Base-by-base conservation (phyloP, 2,113 vertebrate genomes). In the Pluvialis apricaria region DNA sequence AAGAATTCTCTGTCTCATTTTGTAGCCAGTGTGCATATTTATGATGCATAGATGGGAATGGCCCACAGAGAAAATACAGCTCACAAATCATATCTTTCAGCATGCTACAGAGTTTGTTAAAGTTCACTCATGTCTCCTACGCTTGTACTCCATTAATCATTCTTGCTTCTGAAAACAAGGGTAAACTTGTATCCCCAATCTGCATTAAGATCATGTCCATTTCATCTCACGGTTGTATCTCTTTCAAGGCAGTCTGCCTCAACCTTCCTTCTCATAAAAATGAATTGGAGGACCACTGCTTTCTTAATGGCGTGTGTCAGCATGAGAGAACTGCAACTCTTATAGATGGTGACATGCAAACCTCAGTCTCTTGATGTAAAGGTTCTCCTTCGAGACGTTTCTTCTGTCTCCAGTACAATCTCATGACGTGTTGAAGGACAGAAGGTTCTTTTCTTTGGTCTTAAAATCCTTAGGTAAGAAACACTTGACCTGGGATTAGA, bases 91-190 rank as follows among this genome's bases (percentile, higher is more conserved):
- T 29, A 17, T 15, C 84, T 75, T 88, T 64, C 91, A 82, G 61
- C 47, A 8, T 7, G 55, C 64, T 60, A 4, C 61, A 24, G 72
- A 32, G 73, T 57, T 80, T 47, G 93, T 52, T 85, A 90, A 94
- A 96, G 89, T 97, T 97, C 95, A 96, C 78, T 92, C 32, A 1
- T 87, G 93, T 92, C 93, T 92, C 15, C 40, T 70, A 40, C 3
- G 32, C 82, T 91, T 55, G 82, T 81, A 64, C 44, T 79, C 64
- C 93, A 96, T 96, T 80, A 52, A 97, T 97, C 97, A 95, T 70
- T 71, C 44, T 85, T 72, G 77, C 86, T 81, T 75, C 76, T 88
- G 66, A 58, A 91, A 93, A 70, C 71, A 84, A 79, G 61, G 62
- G 62, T 86, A 64, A 65, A 52, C 49, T 69, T 40, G 15, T 38